Evolutionary conservation across 2,113 vertebrate genomes (phyloP).

Genomic region (Marmota flaviventris): DNA sequence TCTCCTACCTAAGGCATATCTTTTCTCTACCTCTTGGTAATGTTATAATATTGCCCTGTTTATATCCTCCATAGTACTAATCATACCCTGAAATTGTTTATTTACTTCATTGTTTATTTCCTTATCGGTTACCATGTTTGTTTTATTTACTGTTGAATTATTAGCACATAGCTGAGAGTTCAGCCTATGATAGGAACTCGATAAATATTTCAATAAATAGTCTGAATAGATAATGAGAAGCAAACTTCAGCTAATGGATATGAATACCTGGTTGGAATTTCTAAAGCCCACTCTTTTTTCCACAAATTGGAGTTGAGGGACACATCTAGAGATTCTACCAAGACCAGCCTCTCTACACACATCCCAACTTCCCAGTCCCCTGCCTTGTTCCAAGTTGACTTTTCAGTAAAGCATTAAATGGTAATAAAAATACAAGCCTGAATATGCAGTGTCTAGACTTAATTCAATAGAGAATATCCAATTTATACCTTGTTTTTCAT

Average conservation of each 20-base stretch:
- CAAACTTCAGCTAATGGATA: slow-evolving; percentile 5
- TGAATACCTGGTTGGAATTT: slow-evolving; percentile 49
- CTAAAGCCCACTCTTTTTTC: neutral
- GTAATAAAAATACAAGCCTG: neutral
- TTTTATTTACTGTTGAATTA: slow-evolving; percentile 26
- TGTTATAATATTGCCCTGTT: neutral
- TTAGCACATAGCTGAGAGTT: neutral
- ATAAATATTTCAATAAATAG: slow-evolving; percentile 22
- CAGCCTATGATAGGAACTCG: neutral
- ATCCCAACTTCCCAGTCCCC: neutral
- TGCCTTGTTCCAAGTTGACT: neutral
- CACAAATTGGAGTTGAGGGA: neutral
- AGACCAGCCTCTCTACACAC: neutral
- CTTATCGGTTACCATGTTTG: neutral
- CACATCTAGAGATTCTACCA: neutral
- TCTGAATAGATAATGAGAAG: slow-evolving; percentile 24
- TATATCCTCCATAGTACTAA: slow-evolving; percentile 4
- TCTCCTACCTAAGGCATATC: neutral
- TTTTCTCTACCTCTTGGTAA: neutral
- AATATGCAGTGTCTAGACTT: slow-evolving; percentile 56
- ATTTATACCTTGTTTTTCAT: slow-evolving; percentile 77
- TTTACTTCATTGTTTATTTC: slow-evolving; percentile 8
- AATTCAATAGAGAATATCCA: slow-evolving; percentile 78
- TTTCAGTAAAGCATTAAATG: slow-evolving; percentile 34
- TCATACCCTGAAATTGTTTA: neutral